These are phyloP conservation scores for Aphis gossypii DNA, from an alignment of 1,140 invertebrate genomes.

Conservation along the genomic window DNA sequence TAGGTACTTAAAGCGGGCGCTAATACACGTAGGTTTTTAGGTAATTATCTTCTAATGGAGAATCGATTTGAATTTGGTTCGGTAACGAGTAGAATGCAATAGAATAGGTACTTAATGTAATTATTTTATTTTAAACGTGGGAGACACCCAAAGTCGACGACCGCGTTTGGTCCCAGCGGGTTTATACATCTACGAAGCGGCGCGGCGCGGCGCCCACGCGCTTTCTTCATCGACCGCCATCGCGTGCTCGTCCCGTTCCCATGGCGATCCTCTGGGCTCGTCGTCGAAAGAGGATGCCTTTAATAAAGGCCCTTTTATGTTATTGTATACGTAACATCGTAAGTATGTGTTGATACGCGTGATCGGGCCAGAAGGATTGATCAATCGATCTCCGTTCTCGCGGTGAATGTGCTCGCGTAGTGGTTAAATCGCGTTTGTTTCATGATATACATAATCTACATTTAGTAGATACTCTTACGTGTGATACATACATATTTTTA, in stretches of 20 bases:
- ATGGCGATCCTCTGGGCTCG: background rate
- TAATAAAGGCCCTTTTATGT: background rate
- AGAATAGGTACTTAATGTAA: background rate
- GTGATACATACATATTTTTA: too few species aligned
- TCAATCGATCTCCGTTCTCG: too few species aligned
- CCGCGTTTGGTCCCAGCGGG: background rate
- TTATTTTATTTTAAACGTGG: background rate
- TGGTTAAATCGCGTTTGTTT: too few species aligned
- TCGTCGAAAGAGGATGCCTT: background rate
- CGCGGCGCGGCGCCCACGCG: conserved; percentile 28
- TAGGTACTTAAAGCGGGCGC: too few species aligned
- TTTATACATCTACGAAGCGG: background rate
- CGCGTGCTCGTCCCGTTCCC: background rate
- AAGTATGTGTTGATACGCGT: background rate
- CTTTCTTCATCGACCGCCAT: conserved; percentile 17
- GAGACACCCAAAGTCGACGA: background rate
- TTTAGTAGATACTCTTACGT: too few species aligned
- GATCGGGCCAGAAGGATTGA: too few species aligned
- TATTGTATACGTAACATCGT: background rate
- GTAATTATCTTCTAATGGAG: background rate
- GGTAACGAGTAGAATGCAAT: background rate
- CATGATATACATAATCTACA: too few species aligned
- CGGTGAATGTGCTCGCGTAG: too few species aligned
- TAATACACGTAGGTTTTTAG: background rate
- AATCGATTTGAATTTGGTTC: background rate